Evolutionary conservation across 2,797 vertebrate species (phyloP).

Genomic region (Sebastes cheni): DNA sequence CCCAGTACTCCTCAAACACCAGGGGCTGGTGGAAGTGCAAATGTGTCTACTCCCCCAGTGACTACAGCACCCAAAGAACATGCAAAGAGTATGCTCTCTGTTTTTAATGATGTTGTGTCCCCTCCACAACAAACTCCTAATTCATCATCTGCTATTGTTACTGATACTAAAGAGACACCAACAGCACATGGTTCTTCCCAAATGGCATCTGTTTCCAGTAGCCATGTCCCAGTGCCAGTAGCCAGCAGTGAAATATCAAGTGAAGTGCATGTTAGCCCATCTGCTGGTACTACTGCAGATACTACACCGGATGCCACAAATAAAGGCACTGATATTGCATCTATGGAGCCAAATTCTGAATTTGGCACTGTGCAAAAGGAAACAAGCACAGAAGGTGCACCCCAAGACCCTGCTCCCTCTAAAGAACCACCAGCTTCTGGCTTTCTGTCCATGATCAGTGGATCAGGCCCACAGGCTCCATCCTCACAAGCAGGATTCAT

Average conservation of each 20-base stretch:
- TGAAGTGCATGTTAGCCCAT: slow-evolving; percentile 16
- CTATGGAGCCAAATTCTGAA: slow-evolving; percentile 24
- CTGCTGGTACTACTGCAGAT: slow-evolving; percentile 14
- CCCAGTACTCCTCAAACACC: slow-evolving; percentile 58
- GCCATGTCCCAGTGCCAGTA: slow-evolving; percentile 15
- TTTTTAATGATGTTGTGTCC: slow-evolving; percentile 41
- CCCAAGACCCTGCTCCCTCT: slow-evolving; percentile 21
- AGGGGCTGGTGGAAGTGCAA: slow-evolving; percentile 27
- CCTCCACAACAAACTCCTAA: slow-evolving; percentile 40
- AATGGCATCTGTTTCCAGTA: slow-evolving; percentile 33
- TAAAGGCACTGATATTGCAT: slow-evolving; percentile 24
- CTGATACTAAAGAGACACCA: slow-evolving; percentile 30
- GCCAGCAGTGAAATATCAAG: slow-evolving; percentile 26
- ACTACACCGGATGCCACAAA: background rate
- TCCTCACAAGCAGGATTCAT: slow-evolving; percentile 34
- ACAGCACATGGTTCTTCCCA: slow-evolving; percentile 43
- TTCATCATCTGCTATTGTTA: slow-evolving; percentile 15
- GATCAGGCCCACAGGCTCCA: slow-evolving; percentile 30
- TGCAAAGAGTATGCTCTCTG: slow-evolving; percentile 29
- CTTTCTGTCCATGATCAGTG: slow-evolving; percentile 48
- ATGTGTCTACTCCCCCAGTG: slow-evolving; percentile 12
- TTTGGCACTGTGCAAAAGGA: slow-evolving; percentile 23
- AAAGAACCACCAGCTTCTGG: slow-evolving; percentile 40
- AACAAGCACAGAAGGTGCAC: slow-evolving; percentile 19
- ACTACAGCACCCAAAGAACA: slow-evolving; percentile 44